Percentiles rank a stretch among this genome's conserved stretches.
These are phyloP conservation scores for Cuniculus paca DNA, from an alignment of 2,797 vertebrate genomes.

Conservation along the genomic window DNA sequence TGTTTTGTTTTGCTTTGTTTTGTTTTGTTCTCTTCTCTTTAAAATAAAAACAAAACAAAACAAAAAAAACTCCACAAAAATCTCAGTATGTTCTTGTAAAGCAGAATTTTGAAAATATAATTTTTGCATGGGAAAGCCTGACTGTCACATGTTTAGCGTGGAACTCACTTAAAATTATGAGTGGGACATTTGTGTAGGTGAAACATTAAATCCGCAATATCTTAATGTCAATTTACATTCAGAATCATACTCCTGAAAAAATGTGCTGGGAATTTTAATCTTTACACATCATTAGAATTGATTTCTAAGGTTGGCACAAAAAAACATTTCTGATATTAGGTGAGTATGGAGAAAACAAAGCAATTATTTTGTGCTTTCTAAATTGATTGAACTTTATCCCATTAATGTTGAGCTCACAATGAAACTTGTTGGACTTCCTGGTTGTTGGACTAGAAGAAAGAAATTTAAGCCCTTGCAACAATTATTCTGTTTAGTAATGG, in stretches of 20 bases:
- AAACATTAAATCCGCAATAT: neutral
- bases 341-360: conserved; percentile 36
- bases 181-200: neutral
- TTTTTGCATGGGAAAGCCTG: neutral
- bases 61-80: neutral
- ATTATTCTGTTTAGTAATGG: neutral
- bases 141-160: neutral
- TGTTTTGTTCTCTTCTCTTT: no score
- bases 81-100: neutral
- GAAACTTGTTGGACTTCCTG: neutral
- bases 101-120: conserved; percentile 10
- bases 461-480: neutral
- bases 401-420: neutral
- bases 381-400: neutral
- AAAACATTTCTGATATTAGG: conserved; percentile 54
- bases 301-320: conserved; percentile 45
- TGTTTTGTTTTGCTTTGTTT: no score
- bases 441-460: neutral
- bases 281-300: neutral
- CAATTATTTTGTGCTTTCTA: conserved; percentile 24
- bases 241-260: neutral
- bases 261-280: conserved; percentile 38
- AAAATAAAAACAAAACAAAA: no score
- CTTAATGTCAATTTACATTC: conserved; percentile 30
- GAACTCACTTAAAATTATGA: neutral